These are phyloP conservation scores for Pyrgus malvae DNA, from an alignment of 2,888 invertebrate genomes.

Conservation along the genomic window DNA sequence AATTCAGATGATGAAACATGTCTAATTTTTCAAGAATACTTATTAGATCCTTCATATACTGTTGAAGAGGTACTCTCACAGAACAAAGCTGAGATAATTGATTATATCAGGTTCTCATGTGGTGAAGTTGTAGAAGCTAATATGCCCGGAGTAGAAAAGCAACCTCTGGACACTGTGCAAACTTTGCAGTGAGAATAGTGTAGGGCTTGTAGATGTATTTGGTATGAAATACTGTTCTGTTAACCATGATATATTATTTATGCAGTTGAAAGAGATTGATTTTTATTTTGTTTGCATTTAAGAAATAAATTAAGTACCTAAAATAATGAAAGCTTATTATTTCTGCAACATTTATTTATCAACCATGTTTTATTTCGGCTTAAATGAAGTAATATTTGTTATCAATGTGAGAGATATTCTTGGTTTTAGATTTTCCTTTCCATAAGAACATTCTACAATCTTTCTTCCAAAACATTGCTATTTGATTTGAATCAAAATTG, in stretches of 20 bases:
- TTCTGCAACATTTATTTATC: background rate
- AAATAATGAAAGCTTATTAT: slow-evolving; percentile 13
- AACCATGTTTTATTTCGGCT: background rate
- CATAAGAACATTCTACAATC: slow-evolving; percentile 86
- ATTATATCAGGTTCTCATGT: slow-evolving; percentile 94
- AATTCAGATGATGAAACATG: slow-evolving; percentile 89
- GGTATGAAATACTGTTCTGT: slow-evolving; percentile 12
- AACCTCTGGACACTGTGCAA: slow-evolving; percentile 82
- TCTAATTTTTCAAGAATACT: slow-evolving; percentile 93
- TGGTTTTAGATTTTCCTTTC: slow-evolving; percentile 62
- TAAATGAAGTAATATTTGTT: slow-evolving; percentile 23
- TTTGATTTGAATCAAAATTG: slow-evolving; percentile 79
- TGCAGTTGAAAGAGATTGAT: background rate
- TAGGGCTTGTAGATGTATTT: background rate
- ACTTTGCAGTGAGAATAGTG: slow-evolving; percentile 79
- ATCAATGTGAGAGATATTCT: slow-evolving; percentile 28
- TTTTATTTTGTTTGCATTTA: slow-evolving; percentile 36
- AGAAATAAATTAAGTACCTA: slow-evolving; percentile 34
- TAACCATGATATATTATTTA: background rate
- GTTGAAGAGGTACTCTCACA: slow-evolving; percentile 88
- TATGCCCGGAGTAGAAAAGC: slow-evolving; percentile 72
- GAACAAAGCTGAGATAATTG: slow-evolving; percentile 85
- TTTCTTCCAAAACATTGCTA: slow-evolving; percentile 86
- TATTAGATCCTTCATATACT: slow-evolving; percentile 88
- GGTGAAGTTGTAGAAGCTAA: slow-evolving; percentile 83